phyloP scores from a whole-genome alignment of 2,888 invertebrate genomes.

The Nemapogon koenigi region DNA sequence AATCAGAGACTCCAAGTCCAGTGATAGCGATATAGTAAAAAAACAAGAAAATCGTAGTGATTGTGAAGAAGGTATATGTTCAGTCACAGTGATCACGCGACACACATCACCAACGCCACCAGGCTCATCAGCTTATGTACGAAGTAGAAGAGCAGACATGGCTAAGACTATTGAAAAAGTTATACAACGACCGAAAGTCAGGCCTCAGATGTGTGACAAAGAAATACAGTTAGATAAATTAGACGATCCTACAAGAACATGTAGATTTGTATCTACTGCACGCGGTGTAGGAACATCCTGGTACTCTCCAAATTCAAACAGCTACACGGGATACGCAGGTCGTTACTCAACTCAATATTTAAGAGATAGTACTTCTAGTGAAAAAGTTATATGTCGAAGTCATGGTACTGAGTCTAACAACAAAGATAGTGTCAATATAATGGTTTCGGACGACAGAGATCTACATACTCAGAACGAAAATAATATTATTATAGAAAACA shows the following conservation, averaged over 20 bases:
- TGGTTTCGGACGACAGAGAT: constrained; percentile 26
- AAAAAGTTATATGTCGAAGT: constrained; percentile 20
- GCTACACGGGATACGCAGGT: constrained; percentile 52
- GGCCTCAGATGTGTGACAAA: constrained; percentile 68
- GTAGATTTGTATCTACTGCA: constrained; percentile 66
- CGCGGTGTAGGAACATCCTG: constrained; percentile 68
- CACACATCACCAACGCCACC: constrained; percentile 82
- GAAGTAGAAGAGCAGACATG: constrained; percentile 74
- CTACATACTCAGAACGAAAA: constrained; percentile 15
- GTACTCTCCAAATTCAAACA: constrained; percentile 58
- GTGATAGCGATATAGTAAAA: constrained; percentile 17
- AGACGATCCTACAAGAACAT: constrained; percentile 72
- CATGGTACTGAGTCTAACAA: constrained; percentile 41
- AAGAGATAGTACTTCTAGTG: background rate
- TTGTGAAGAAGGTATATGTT: constrained; percentile 37
- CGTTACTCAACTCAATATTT: constrained; percentile 55
- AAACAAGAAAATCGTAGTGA: constrained; percentile 18
- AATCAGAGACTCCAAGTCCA: constrained; percentile 4
- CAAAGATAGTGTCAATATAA: constrained; percentile 27
- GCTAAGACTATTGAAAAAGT: constrained; percentile 76
- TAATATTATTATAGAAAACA: constrained; percentile 23
- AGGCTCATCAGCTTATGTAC: constrained; percentile 66
- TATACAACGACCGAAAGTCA: constrained; percentile 63
- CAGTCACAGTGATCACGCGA: constrained; percentile 72
- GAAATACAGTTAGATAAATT: constrained; percentile 76